A percentile compares a stretch with the other conserved stretches of the same genome.
phyloP scores from a whole-genome alignment of 2,797 vertebrate species.

The Nasua narica region DNA sequence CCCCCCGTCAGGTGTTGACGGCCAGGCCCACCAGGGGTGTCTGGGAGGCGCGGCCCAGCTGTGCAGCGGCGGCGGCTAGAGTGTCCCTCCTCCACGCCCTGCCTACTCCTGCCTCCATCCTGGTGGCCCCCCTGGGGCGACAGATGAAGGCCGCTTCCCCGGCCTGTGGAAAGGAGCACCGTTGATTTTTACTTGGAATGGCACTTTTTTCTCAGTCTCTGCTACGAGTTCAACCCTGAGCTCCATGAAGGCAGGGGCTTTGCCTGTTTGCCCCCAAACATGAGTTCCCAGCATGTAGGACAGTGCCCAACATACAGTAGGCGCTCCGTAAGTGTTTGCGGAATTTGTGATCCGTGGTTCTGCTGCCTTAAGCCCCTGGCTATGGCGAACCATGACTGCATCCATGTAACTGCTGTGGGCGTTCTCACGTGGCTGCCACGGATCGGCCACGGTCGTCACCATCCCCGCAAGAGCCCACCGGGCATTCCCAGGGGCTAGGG shows the following conservation, averaged over 20 bases:
- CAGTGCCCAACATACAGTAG: accelerated
- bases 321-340: neutral
- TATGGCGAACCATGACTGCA: accelerated
- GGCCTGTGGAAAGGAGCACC: neutral
- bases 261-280: neutral
- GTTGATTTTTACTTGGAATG: neutral
- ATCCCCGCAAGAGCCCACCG: neutral
- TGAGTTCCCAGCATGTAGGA: neutral
- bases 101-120: neutral
- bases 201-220: neutral
- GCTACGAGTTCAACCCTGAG: neutral
- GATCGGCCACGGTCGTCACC: accelerated
- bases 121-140: accelerated
- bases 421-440: neutral
- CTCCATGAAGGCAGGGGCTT: neutral
- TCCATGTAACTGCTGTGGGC: neutral
- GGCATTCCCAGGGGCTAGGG: neutral
- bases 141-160: neutral
- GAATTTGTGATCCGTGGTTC: neutral
- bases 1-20: neutral
- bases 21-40: accelerated
- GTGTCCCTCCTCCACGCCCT: neutral
- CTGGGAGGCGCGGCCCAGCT: neutral
- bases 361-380: accelerated
- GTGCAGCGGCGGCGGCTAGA: accelerated